Conservation (phyloP, 2,797 vertebrate genomes). For the Pseudochirops cupreus region DNA sequence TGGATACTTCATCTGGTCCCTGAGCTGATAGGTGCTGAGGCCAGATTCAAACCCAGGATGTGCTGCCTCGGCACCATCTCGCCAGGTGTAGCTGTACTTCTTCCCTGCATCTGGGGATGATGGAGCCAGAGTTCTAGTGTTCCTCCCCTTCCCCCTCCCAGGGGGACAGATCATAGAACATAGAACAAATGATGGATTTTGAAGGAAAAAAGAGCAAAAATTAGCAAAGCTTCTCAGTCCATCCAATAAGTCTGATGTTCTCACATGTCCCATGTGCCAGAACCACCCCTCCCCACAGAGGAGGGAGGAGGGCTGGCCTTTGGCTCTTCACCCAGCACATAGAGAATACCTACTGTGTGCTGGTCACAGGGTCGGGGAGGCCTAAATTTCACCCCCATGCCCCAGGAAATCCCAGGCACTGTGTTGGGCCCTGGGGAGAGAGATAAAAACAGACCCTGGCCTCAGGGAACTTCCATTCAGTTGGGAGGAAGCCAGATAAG, state of each 20-base stretch:
- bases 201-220: neutral
- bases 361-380: neutral
- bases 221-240: neutral
- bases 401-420: neutral
- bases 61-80: neutral
- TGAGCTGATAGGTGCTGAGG: neutral
- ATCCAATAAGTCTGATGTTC: neutral
- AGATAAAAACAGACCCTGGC: neutral
- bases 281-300: neutral
- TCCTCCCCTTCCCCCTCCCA: neutral
- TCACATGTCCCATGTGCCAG: neutral
- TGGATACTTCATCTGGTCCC: fast-evolving
- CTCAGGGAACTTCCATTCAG: neutral
- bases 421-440: neutral
- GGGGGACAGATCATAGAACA: neutral
- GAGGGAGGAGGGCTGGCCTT: too few species aligned
- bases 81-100: too few species aligned
- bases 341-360: neutral
- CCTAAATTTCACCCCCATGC: neutral
- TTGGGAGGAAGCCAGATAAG: neutral
- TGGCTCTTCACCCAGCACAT: neutral
- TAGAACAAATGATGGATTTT: neutral
- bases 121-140: neutral
- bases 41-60: neutral
- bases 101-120: neutral